Evolutionary conservation across 2,888 invertebrate genomes (phyloP).

Genomic region (Synanthedon formicaeformis): DNA sequence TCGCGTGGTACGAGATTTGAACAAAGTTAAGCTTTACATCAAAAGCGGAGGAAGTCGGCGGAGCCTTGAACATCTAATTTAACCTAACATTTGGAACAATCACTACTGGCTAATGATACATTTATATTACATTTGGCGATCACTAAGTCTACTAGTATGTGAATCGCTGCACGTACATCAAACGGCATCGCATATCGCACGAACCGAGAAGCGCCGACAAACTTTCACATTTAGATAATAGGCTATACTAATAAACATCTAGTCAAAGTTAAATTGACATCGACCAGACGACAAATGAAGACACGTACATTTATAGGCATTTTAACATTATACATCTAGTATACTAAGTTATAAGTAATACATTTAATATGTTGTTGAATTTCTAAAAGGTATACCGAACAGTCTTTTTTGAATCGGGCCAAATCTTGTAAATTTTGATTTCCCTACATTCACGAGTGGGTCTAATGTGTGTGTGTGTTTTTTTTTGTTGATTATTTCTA

Average conservation of each 20-base stretch:
- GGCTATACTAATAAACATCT: slow-evolving; percentile 12
- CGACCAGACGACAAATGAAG: slow-evolving; percentile 40
- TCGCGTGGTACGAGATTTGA: background rate
- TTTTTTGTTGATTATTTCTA: slow-evolving; percentile 28
- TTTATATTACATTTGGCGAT: slow-evolving; percentile 68
- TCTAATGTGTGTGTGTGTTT: slow-evolving; percentile 34
- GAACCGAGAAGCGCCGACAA: slow-evolving; percentile 25
- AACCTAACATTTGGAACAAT: slow-evolving; percentile 69
- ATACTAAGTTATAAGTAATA: slow-evolving; percentile 32
- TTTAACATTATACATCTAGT: slow-evolving; percentile 36
- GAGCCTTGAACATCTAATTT: slow-evolving; percentile 48
- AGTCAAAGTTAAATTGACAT: slow-evolving; percentile 45
- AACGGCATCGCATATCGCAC: slow-evolving; percentile 8
- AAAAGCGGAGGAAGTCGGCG: slow-evolving; percentile 21
- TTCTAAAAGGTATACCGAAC: slow-evolving; percentile 74
- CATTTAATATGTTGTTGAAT: slow-evolving; percentile 38
- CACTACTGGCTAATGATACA: slow-evolving; percentile 66
- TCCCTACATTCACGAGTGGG: slow-evolving; percentile 58
- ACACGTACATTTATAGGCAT: slow-evolving; percentile 22
- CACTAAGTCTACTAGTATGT: slow-evolving; percentile 56
- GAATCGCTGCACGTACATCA: slow-evolving; percentile 39
- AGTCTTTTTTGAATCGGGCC: slow-evolving; percentile 77
- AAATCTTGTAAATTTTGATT: slow-evolving; percentile 71
- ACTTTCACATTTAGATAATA: slow-evolving; percentile 20
- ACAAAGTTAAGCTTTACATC: background rate